These are phyloP conservation scores for Parasteatoda lunata DNA, from an alignment of 2,888 invertebrate species.

Conservation along the genomic window DNA sequence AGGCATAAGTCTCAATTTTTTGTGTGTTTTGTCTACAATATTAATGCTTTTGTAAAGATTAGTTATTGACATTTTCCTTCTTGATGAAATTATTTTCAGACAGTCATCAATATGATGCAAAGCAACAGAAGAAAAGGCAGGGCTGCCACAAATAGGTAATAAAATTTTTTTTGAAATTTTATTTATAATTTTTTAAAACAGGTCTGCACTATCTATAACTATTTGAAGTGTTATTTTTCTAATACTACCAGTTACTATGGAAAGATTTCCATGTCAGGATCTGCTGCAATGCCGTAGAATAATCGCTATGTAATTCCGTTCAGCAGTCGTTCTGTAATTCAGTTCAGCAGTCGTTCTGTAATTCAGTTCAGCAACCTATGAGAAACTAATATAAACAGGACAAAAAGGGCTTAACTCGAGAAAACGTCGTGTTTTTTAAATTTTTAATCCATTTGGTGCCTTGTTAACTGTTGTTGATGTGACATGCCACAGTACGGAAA, in stretches of 20 bases:
- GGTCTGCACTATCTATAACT: background rate
- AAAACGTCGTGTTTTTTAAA: no score
- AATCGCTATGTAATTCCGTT: no score
- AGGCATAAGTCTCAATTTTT: no score
- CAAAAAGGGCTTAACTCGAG: no score
- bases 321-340: no score
- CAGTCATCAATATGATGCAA: slow-evolving; percentile 36
- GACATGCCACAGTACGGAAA: no score
- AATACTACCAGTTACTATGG: background rate
- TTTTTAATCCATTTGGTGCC: no score
- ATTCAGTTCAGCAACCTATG: background rate
- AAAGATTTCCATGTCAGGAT: background rate
- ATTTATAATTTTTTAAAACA: background rate
- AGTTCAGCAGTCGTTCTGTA: background rate
- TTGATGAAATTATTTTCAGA: slow-evolving; percentile 5
- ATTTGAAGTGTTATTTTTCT: background rate
- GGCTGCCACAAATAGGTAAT: slow-evolving; percentile 29
- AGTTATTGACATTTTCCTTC: background rate
- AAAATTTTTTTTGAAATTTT: background rate
- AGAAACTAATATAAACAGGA: background rate
- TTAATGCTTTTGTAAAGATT: no score
- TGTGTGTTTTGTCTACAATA: no score
- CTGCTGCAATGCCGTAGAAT: no score
- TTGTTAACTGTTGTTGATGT: no score
- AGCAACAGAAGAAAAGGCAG: slow-evolving; percentile 58